These are phyloP conservation scores for Anthoscopus minutus DNA, from an alignment of 2,113 vertebrate species.

Conservation along the genomic window DNA sequence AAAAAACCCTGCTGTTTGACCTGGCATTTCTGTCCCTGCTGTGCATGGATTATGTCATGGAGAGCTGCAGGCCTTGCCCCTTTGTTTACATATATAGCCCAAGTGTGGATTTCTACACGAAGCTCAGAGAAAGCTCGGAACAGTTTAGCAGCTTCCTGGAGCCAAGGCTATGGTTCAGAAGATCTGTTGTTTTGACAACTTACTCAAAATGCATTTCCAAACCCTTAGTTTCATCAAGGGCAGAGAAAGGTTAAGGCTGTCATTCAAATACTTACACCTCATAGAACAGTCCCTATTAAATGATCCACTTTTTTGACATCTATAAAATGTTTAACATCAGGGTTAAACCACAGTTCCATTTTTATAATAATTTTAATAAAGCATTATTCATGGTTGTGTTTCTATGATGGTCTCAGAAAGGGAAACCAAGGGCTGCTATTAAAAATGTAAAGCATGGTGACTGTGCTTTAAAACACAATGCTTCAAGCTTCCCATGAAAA, in stretches of 20 bases:
- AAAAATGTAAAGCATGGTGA: not conserved
- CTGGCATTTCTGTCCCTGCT: not conserved
- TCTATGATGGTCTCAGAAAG: not conserved
- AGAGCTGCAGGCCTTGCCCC: not conserved
- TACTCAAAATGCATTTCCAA: not conserved
- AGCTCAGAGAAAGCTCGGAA: not conserved
- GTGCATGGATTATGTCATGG: not conserved
- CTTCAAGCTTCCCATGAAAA: constrained; percentile 6
- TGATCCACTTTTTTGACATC: not conserved
- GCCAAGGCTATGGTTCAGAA: not conserved
- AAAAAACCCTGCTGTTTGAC: not conserved
- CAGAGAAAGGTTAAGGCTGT: not conserved
- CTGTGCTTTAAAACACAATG: not conserved
- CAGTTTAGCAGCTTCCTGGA: not conserved
- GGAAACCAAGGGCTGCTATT: not conserved
- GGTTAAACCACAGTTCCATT: not conserved
- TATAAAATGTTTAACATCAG: not conserved
- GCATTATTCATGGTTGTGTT: not conserved
- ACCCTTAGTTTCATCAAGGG: not conserved
- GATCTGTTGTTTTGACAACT: not conserved
- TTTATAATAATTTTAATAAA: not conserved
- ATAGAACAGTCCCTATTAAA: not conserved
- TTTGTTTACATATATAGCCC: not conserved
- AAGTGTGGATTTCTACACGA: not conserved
- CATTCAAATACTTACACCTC: not conserved